These are phyloP conservation scores for Busseola fusca DNA, from an alignment of 2,888 invertebrate genomes.

Conservation along the genomic window DNA sequence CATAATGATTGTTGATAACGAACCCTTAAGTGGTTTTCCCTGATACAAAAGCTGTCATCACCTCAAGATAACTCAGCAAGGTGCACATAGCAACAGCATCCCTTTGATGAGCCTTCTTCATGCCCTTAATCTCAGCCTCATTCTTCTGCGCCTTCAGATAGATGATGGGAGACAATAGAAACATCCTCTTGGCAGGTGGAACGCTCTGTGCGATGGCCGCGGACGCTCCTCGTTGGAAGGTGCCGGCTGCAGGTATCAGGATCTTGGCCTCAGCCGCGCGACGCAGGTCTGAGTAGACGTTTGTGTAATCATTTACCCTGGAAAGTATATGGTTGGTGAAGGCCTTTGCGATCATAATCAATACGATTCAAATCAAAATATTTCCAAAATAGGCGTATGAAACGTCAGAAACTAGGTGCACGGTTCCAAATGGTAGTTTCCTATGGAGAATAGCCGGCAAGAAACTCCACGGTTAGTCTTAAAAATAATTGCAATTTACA, in stretches of 20 bases:
- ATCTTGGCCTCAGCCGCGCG: slow-evolving; percentile 90
- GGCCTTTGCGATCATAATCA: background rate
- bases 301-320: slow-evolving; percentile 92
- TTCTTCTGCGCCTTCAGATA: slow-evolving; percentile 97
- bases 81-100: slow-evolving; percentile 97
- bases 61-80: slow-evolving; percentile 90
- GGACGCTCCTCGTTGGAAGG: slow-evolving; percentile 92
- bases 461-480: too few species aligned
- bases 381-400: too few species aligned
- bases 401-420: too few species aligned
- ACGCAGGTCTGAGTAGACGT: slow-evolving; percentile 92
- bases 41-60: slow-evolving; percentile 21
- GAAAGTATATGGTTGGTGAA: background rate
- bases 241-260: slow-evolving; percentile 91
- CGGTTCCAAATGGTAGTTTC: too few species aligned
- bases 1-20: too few species aligned
- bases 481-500: too few species aligned
- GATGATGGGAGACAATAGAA: slow-evolving; percentile 94
- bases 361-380: too few species aligned
- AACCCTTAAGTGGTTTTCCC: too few species aligned
- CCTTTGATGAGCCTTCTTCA: slow-evolving; percentile 94
- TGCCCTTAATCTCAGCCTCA: slow-evolving; percentile 92
- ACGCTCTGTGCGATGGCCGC: slow-evolving; percentile 91
- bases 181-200: slow-evolving; percentile 88
- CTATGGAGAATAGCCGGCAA: too few species aligned